Percentiles rank a stretch among this genome's conserved stretches.
Conservation (phyloP, 1,140 invertebrate genomes). For the Apis dorsata region DNA sequence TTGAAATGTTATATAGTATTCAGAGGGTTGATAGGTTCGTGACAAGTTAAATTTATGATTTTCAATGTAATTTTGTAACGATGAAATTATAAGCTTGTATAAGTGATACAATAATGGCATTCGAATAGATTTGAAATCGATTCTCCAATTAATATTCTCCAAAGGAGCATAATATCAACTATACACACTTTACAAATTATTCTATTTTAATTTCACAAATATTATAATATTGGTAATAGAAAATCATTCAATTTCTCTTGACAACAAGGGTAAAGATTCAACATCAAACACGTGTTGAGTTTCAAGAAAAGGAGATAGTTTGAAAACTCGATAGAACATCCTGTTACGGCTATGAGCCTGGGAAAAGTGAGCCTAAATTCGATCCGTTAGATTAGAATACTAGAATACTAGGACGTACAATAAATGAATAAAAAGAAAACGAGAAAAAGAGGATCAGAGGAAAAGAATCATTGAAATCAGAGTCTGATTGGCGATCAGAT, state of each 20-base stretch:
- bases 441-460: not conserved
- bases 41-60: too few species aligned
- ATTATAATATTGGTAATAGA: not conserved
- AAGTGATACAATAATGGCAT: too few species aligned
- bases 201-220: not conserved
- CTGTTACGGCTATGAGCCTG: conserved; percentile 12
- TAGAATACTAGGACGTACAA: conserved; percentile 18
- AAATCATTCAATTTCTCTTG: not conserved
- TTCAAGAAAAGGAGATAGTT: not conserved
- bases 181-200: not conserved
- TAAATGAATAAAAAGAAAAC: not conserved
- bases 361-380: conserved; percentile 46
- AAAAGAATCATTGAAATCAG: conserved; percentile 1
- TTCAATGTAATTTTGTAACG: too few species aligned
- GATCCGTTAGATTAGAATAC: conserved; percentile 40
- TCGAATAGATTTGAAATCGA: too few species aligned
- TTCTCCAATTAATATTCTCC: too few species aligned
- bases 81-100: too few species aligned
- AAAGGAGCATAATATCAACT: too few species aligned
- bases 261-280: not conserved
- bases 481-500: too few species aligned
- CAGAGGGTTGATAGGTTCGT: too few species aligned
- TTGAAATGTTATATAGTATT: too few species aligned
- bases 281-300: not conserved
- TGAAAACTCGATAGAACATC: conserved; percentile 37